Evolutionary conservation across 2,888 invertebrate species (phyloP).

Genomic region (Apodemia duryi): DNA sequence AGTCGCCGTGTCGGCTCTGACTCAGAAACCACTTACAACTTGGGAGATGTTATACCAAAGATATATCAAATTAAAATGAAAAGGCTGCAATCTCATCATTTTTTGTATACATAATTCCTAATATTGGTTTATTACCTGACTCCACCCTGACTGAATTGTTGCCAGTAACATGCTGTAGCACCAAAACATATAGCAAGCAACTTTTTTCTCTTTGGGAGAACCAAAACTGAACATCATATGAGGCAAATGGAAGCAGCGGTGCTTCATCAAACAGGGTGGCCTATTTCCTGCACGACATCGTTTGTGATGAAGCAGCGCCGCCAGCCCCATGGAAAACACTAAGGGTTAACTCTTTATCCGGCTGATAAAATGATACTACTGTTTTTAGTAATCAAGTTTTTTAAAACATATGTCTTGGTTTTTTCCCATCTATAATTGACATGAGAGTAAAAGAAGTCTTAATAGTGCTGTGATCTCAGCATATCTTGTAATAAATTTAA

Average conservation of each 20-base stretch:
- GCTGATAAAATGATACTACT: slow-evolving; percentile 10
- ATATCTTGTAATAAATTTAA: slow-evolving; percentile 23
- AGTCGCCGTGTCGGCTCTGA: too few relatives aligned
- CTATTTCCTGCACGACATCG: too few relatives aligned
- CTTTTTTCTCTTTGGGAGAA: slow-evolving; percentile 22
- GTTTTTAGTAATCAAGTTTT: slow-evolving; percentile 13
- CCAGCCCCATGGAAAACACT: neutral
- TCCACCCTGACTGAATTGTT: slow-evolving; percentile 20
- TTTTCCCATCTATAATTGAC: slow-evolving; percentile 23
- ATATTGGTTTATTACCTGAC: slow-evolving; percentile 27
- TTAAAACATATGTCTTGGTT: slow-evolving; percentile 20
- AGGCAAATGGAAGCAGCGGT: slow-evolving; percentile 11
- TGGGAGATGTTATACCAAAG: too few relatives aligned
- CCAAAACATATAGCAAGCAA: slow-evolving; percentile 21
- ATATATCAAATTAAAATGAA: slow-evolving; percentile 16
- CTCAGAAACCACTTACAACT: too few relatives aligned
- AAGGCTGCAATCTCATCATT: slow-evolving; percentile 20
- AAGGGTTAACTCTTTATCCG: neutral
- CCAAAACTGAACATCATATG: slow-evolving; percentile 15
- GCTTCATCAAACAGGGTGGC: too few relatives aligned
- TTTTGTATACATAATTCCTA: slow-evolving; percentile 24
- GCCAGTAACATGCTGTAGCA: neutral
- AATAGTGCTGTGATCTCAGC: slow-evolving; percentile 21
- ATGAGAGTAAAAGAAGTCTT: slow-evolving; percentile 20
- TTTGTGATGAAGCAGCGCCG: slow-evolving; percentile 9